These are phyloP conservation scores for Pampusana beccarii DNA, from an alignment of 2,113 vertebrate species.

Conservation along the genomic window DNA sequence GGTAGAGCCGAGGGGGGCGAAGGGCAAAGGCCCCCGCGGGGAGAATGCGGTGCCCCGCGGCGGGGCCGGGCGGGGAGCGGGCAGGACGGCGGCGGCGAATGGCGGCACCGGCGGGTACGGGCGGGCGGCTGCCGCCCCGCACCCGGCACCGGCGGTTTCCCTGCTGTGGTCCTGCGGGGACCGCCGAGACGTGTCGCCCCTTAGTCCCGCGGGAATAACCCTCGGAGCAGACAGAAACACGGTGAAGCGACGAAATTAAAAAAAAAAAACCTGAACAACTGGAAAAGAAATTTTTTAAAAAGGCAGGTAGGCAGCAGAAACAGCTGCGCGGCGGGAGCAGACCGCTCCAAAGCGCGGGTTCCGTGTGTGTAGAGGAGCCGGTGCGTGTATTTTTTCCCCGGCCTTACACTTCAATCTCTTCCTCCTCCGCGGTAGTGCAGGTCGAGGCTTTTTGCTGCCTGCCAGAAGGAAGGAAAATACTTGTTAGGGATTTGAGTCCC, in stretches of 20 bases:
- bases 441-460: background rate
- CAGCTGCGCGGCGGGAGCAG: too few species aligned
- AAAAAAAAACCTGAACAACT: background rate
- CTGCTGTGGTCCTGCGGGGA: background rate
- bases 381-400: fast-evolving
- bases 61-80: background rate
- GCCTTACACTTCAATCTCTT: too few species aligned
- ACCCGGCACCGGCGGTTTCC: background rate
- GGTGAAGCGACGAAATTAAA: background rate
- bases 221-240: too few species aligned
- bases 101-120: background rate
- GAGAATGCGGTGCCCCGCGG: background rate
- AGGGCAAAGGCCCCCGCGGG: background rate
- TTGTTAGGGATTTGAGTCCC: background rate
- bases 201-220: too few species aligned
- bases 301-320: background rate
- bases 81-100: constrained; percentile 16
- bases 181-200: too few species aligned
- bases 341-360: fast-evolving
- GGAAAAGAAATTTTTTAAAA: background rate
- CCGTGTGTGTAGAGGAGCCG: fast-evolving
- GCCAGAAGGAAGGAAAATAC: background rate
- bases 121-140: background rate
- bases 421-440: fast-evolving
- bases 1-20: too few species aligned